Percentiles rank a stretch among this genome's conserved stretches.
Conservation (phyloP, 2,888 invertebrate genomes). For the Acanthoscelides obtectus region DNA sequence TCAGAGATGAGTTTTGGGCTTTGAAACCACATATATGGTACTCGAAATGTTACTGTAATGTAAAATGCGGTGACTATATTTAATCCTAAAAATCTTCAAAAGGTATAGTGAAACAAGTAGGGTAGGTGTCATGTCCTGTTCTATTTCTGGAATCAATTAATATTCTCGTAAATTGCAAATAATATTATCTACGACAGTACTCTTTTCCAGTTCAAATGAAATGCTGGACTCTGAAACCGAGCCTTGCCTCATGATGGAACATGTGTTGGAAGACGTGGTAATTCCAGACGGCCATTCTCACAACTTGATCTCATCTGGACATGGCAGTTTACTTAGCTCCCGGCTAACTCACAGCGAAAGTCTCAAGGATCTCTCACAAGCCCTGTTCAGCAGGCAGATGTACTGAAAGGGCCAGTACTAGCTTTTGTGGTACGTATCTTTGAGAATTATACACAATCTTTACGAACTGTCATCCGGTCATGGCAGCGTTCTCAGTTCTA, state of each 20-base stretch:
- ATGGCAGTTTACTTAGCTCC: constrained; percentile 50
- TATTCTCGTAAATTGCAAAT: no score
- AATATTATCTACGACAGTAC: no score
- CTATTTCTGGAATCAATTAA: no score
- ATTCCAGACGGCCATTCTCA: constrained; percentile 61
- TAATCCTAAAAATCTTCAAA: no score
- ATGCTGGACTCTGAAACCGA: constrained; percentile 79
- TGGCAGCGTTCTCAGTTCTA: no score
- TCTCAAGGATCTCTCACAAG: constrained; percentile 72
- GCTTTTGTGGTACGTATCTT: constrained; percentile 29
- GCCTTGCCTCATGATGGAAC: constrained; percentile 77
- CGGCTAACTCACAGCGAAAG: constrained; percentile 55
- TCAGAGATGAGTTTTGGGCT: no score
- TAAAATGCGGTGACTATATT: no score
- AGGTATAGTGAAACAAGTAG: no score
- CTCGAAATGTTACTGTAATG: no score
- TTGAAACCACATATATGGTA: no score
- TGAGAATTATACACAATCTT: not conserved
- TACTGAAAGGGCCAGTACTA: constrained; percentile 36
- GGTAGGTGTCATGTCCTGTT: no score
- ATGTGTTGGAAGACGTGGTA: constrained; percentile 63
- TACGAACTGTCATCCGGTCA: not conserved
- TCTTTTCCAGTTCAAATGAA: constrained; percentile 63
- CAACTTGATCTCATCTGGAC: constrained; percentile 62
- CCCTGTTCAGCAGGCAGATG: constrained; percentile 65